Evolutionary conservation across 64 coral and sea anemone species (phyloP).

Genomic region (Dendronephthya gigantea): DNA sequence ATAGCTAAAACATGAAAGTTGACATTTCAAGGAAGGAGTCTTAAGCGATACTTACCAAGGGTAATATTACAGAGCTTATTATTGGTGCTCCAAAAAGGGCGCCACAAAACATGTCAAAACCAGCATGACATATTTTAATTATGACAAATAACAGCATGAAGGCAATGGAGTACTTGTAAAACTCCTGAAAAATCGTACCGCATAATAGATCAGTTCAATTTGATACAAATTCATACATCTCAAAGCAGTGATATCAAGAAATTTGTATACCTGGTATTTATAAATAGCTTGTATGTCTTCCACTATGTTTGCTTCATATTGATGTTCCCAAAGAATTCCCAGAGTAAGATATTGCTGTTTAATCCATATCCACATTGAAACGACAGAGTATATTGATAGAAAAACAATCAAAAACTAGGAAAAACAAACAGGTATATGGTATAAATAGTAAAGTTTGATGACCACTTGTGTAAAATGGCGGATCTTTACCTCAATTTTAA

Average conservation of each 20-base stretch:
- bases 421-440: neutral
- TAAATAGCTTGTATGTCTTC: neutral
- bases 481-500: neutral
- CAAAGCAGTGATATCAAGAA: neutral
- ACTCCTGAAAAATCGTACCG: neutral
- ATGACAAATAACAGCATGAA: neutral
- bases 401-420: neutral
- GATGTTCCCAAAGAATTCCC: neutral
- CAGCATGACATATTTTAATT: neutral
- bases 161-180: neutral
- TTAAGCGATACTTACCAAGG: neutral
- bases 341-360: neutral
- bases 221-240: too few relatives aligned
- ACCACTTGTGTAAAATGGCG: too few relatives aligned
- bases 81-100: neutral
- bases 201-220: neutral
- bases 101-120: neutral
- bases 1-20: too few relatives aligned
- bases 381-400: neutral
- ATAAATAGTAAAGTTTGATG: neutral
- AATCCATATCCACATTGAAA: neutral
- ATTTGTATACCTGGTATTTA: neutral
- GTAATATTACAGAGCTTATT: neutral
- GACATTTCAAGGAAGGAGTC: too few relatives aligned
- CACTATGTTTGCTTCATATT: neutral